phyloP scores from a whole-genome alignment of 2,888 invertebrate genomes.

The Galeruca laticollis region DNA sequence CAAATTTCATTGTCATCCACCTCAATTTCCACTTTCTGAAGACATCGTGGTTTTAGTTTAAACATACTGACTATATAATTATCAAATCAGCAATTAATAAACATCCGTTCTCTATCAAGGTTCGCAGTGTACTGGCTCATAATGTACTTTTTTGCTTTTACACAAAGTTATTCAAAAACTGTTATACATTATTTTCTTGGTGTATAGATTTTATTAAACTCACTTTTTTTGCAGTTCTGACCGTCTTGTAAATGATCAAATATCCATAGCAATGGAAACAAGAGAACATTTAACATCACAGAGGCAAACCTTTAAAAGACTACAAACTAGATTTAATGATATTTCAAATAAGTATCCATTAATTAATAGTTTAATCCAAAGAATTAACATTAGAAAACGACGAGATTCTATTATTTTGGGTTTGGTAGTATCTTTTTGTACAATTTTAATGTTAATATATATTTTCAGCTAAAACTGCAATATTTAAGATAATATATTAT shows the following conservation, averaged over 20 bases:
- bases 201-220: not conserved
- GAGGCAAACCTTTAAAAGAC: constrained; percentile 87
- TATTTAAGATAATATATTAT: constrained; percentile 13
- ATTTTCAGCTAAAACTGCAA: constrained; percentile 74
- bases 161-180: not conserved
- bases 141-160: not conserved
- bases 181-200: not conserved
- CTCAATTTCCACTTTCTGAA: too few species aligned
- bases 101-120: too few species aligned
- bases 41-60: too few species aligned
- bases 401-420: constrained; percentile 95
- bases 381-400: constrained; percentile 93
- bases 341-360: constrained; percentile 90
- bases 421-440: constrained; percentile 87
- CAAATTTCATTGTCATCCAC: too few species aligned
- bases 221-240: constrained; percentile 80
- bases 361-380: constrained; percentile 87
- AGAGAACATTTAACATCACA: constrained; percentile 93
- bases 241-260: constrained; percentile 94
- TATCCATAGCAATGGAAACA: constrained; percentile 96
- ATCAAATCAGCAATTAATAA: too few species aligned
- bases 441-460: constrained; percentile 86
- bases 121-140: too few species aligned
- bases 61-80: too few species aligned
- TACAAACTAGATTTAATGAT: constrained; percentile 94